Base-by-base conservation (phyloP, 2,888 invertebrate genomes). In the Syrphus vitripennis region DNA sequence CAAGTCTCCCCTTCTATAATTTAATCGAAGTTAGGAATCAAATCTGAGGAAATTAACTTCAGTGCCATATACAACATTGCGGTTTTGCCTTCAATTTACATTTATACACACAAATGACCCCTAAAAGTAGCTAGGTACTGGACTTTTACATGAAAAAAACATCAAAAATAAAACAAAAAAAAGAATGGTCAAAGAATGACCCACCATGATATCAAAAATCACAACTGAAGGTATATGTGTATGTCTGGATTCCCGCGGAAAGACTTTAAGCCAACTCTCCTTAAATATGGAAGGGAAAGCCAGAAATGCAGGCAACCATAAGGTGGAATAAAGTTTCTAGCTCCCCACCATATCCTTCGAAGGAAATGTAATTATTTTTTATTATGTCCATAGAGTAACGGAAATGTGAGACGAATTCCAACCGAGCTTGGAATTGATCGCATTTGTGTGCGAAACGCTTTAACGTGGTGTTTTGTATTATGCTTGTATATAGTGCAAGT, bases 371-470 rank as follows among this genome's bases (percentile, higher is more conserved):
- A 79, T 79, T 83, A 83, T 74, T 75, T 83, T 83, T 83, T 83
- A 83, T 83, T 83, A 83, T 83, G 75, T 79, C 57, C 75, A 79
- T 75, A 29, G 42, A 71, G 70, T 75, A 70, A 75, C 63, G 83
- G 83, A 83, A 79, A 80, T 83, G 83, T 79, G 79, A 83, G 75
- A 75, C 70, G 83, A 80, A 83, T 83, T 79, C 83, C 83, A 79
- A 50, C 63, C 48, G 31, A 83, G 79, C 75, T 63, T 75, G 75
- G 69, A 70, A 75, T 74, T 69, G 61, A 63, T 74, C 69, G 78
- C 24, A 40, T 57, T 50, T 57, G 55, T 42, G 79, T 72, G 37
- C 50, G 31, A 57, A 50, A 50, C 48, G 50, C 29, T 53, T 40
- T 55, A 12, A 4, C 37, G 34, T 59, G 21, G 34, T 37, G 34